phyloP scores from a whole-genome alignment of 37 sponge, comb jelly and placozoan genomes.

The Theonella swinhoei region DNA sequence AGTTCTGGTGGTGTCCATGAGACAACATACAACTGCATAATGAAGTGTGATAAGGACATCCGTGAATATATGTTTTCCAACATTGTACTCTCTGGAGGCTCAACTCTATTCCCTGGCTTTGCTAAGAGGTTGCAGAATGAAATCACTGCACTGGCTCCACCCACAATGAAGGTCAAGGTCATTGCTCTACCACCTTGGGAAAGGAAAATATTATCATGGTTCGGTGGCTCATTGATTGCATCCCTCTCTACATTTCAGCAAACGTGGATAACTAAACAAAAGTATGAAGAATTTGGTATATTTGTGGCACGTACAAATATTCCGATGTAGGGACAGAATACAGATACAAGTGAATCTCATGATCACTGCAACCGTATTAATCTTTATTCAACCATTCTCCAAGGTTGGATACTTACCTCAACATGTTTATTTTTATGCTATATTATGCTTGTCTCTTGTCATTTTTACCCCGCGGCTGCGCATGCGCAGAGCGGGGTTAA shows the following conservation, averaged over 20 bases:
- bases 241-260: constrained; percentile 1
- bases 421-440: too few relatives aligned
- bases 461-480: too few relatives aligned
- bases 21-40: constrained; percentile 44
- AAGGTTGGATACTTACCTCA: too few relatives aligned
- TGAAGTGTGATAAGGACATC: constrained; percentile 52
- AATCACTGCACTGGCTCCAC: constrained; percentile 26
- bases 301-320: not conserved
- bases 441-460: too few relatives aligned
- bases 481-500: too few relatives aligned
- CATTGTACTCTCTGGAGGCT: constrained; percentile 44
- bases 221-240: constrained; percentile 4
- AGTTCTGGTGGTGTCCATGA: not conserved
- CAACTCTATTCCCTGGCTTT: constrained; percentile 49
- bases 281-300: constrained; percentile 25
- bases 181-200: constrained; percentile 51
- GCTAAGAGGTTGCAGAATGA: constrained; percentile 52
- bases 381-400: too few relatives aligned
- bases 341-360: not conserved
- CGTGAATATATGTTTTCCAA: constrained; percentile 33
- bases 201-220: not conserved
- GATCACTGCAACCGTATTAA: too few relatives aligned
- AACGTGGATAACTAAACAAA: not conserved
- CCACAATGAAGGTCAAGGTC: constrained; percentile 43
- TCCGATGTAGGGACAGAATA: too few relatives aligned